Conservation (phyloP, 2,888 invertebrate genomes). For the Nymphalis c-album region DNA sequence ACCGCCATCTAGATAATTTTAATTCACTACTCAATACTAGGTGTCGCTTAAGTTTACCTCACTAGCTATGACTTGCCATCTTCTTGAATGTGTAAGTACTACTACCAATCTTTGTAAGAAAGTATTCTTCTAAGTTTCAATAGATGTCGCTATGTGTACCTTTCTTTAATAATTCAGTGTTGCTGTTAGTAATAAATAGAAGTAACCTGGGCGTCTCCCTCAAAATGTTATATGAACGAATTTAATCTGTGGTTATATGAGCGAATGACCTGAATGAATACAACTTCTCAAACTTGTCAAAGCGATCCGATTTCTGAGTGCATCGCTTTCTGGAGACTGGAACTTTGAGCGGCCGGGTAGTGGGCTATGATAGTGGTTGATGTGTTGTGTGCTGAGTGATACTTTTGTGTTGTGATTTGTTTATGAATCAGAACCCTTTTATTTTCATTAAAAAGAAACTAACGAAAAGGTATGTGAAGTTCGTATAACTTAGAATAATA, state of each 20-base stretch:
- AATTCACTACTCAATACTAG: neutral
- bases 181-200: slow-evolving; percentile 17
- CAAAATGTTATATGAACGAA: neutral
- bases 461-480: slow-evolving; percentile 53
- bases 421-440: slow-evolving; percentile 53
- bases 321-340: slow-evolving; percentile 20
- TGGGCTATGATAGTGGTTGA: slow-evolving; percentile 23
- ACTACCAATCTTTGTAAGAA: neutral
- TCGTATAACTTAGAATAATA: slow-evolving; percentile 17
- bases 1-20: neutral
- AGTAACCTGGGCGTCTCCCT: slow-evolving; percentile 30
- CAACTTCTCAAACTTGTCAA: slow-evolving; percentile 27
- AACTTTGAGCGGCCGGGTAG: slow-evolving; percentile 27
- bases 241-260: slow-evolving; percentile 30
- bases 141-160: slow-evolving; percentile 15
- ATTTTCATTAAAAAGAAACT: slow-evolving; percentile 43
- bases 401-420: slow-evolving; percentile 60
- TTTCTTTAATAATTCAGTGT: slow-evolving; percentile 3
- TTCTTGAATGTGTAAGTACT: slow-evolving; percentile 3
- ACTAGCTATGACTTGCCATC: slow-evolving; percentile 12
- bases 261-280: slow-evolving; percentile 33
- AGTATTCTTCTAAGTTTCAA: neutral
- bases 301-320: slow-evolving; percentile 18
- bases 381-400: slow-evolving; percentile 40
- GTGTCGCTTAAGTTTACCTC: neutral